Percentiles rank a stretch among this genome's conserved stretches.
Conservation (phyloP, 1,140 invertebrate genomes). For the Pseudomyrmex sp. region DNA sequence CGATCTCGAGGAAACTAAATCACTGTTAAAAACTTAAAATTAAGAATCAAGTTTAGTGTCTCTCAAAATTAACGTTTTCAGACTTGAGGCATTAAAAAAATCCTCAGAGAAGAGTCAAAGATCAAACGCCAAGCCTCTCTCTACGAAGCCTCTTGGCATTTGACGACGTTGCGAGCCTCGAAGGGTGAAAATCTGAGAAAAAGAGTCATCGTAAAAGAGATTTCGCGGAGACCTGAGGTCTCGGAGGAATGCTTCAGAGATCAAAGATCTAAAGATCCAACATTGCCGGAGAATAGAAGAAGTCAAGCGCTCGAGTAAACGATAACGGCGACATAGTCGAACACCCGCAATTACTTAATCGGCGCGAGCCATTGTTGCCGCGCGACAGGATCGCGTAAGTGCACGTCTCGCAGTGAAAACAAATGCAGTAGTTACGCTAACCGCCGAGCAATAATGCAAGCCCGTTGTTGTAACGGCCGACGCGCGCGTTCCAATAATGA, state of each 20-base stretch:
- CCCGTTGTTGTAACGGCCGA: conserved; percentile 43
- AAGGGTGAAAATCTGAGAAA: not conserved
- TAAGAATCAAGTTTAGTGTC: too few species aligned
- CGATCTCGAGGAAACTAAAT: too few species aligned
- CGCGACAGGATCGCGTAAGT: conserved; percentile 42
- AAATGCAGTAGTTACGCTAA: conserved; percentile 60
- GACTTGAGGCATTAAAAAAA: not conserved
- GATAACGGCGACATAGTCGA: conserved; percentile 46
- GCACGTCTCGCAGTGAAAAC: conserved; percentile 58
- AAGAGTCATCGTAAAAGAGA: too few species aligned
- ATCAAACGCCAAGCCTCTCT: not conserved
- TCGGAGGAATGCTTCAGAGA: not conserved
- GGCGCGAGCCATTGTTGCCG: conserved; percentile 49
- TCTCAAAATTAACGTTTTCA: not conserved
- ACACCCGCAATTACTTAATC: conserved; percentile 59
- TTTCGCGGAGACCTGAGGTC: not conserved
- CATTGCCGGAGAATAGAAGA: not conserved
- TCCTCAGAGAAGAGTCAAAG: too few species aligned
- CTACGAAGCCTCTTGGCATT: not conserved
- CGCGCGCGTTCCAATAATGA: conserved; percentile 57
- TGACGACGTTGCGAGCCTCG: not conserved
- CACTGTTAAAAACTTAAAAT: too few species aligned
- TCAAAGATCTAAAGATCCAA: not conserved
- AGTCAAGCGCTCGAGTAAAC: conserved; percentile 22
- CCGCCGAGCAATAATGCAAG: conserved; percentile 42